Conservation (phyloP, 2,797 vertebrate genomes). For the Phataginus tetradactyla region DNA sequence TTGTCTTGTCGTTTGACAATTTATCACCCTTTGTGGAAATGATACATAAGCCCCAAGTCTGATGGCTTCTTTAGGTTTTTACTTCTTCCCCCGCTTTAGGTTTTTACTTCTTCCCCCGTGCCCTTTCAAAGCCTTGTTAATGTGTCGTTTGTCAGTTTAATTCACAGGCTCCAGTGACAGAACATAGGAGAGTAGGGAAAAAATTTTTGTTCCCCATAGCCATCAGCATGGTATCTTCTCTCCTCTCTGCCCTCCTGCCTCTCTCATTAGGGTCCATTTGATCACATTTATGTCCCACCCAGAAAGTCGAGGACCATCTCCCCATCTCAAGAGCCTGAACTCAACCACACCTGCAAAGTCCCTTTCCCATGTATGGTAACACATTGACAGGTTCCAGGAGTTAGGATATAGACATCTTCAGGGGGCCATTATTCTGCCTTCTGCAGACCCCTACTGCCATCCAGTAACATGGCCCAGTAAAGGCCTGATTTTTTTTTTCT, state of each 20-base stretch:
- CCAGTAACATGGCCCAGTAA: not conserved
- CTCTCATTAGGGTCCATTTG: not conserved
- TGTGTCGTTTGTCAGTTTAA: not conserved
- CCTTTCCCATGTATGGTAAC: accelerated
- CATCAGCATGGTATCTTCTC: not conserved
- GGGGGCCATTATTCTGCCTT: not conserved
- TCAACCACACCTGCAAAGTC: not conserved
- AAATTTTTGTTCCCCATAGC: no score
- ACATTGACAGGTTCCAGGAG: not conserved
- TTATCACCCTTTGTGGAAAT: not conserved
- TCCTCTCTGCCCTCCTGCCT: not conserved
- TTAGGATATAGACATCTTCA: not conserved
- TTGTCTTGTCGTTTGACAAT: not conserved
- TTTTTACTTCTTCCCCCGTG: not conserved
- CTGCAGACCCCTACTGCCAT: not conserved
- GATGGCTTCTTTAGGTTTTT: not conserved
- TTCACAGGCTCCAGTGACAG: not conserved
- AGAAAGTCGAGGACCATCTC: not conserved
- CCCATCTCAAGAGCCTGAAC: not conserved
- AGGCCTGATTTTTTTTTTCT: not conserved
- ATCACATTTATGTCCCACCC: not conserved
- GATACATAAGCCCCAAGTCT: not conserved
- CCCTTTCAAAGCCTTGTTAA: not conserved
- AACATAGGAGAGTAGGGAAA: not conserved
- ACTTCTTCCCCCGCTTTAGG: not conserved